phyloP scores from a whole-genome alignment of 2,797 vertebrate species.

The Premnoplex brunnescens region DNA sequence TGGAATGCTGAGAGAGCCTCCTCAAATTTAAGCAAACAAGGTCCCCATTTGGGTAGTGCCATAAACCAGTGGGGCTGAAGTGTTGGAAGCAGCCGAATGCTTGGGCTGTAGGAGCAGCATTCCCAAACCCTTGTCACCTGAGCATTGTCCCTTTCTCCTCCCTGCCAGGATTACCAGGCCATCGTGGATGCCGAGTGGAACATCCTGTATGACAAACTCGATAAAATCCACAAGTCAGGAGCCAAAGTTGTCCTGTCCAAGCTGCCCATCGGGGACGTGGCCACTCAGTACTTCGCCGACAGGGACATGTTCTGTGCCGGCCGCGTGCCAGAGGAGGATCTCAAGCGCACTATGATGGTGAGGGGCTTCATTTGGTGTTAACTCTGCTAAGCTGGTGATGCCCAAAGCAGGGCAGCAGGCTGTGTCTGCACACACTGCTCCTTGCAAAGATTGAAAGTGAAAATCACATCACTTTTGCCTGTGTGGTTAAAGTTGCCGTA shows the following conservation, averaged over 20 bases:
- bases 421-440: accelerated
- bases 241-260: slow-evolving; percentile 94
- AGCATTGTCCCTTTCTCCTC: accelerated
- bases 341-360: slow-evolving; percentile 99
- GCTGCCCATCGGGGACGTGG: slow-evolving; percentile 94
- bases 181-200: slow-evolving; percentile 98
- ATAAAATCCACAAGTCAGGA: slow-evolving; percentile 91
- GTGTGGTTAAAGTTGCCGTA: not conserved
- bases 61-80: not conserved
- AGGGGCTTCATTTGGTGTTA: not conserved
- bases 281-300: slow-evolving; percentile 96
- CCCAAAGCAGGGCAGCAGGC: not conserved
- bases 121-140: accelerated
- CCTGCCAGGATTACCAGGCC: slow-evolving; percentile 92
- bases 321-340: slow-evolving; percentile 93
- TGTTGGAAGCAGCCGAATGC: not conserved
- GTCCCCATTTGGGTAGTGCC: not conserved
- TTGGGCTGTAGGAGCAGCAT: accelerated
- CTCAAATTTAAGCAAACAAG: accelerated
- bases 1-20: not conserved
- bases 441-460: accelerated
- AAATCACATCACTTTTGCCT: accelerated
- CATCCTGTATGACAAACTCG: slow-evolving; percentile 96
- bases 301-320: slow-evolving; percentile 97
- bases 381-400: not conserved